Conservation (phyloP, 2,888 invertebrate species). For the Drosophila mimica region DNA sequence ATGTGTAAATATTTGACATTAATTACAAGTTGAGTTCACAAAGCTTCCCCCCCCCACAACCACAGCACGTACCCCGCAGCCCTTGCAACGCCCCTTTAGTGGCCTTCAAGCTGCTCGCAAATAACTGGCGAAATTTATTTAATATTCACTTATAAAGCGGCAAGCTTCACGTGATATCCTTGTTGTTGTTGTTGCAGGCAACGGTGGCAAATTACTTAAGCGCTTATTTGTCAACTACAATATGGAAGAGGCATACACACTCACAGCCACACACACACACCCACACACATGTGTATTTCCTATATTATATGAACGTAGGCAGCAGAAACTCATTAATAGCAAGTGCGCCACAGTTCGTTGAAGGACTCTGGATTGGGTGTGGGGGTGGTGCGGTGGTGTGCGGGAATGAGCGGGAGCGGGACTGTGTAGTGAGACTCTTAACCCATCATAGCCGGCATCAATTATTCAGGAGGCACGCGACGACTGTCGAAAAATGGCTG, state of each 20-base stretch:
- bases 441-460: slow-evolving; percentile 63
- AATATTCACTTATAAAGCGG: slow-evolving; percentile 76
- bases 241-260: slow-evolving; percentile 41
- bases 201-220: slow-evolving; percentile 76
- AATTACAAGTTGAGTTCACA: slow-evolving; percentile 74
- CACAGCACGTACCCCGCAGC: neutral
- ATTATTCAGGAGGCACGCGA: slow-evolving; percentile 72
- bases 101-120: slow-evolving; percentile 60
- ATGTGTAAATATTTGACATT: slow-evolving; percentile 80
- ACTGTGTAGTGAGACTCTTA: slow-evolving; percentile 40
- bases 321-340: slow-evolving; percentile 74
- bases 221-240: slow-evolving; percentile 76
- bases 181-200: slow-evolving; percentile 37
- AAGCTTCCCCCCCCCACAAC: slow-evolving; percentile 11
- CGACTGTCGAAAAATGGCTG: slow-evolving; percentile 68
- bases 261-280: slow-evolving; percentile 26
- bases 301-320: slow-evolving; percentile 63
- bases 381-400: neutral
- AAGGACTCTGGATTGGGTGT: neutral
- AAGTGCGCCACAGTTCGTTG: slow-evolving; percentile 36
- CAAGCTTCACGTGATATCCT: slow-evolving; percentile 36
- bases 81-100: slow-evolving; percentile 12
- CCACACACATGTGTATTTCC: slow-evolving; percentile 22
- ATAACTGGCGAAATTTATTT: slow-evolving; percentile 77
- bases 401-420: neutral